Evolutionary conservation across 2,113 vertebrate genomes (phyloP).

Genomic region (Myrmecophaga tridactyla): DNA sequence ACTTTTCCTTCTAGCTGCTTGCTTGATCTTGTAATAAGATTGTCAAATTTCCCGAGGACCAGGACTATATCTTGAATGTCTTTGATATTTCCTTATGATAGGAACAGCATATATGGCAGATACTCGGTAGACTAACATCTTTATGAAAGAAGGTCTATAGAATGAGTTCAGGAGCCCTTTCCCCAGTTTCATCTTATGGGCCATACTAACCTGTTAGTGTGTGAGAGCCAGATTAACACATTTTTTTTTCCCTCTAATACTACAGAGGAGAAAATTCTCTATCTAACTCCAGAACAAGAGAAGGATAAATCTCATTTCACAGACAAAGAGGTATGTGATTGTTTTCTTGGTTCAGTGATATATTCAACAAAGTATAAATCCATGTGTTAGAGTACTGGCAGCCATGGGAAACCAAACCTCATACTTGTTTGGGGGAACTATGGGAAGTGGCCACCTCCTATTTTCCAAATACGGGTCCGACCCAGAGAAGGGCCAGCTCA

Average conservation of each 20-base stretch:
- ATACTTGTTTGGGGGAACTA: not conserved
- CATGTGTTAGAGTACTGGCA: not conserved
- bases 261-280: conserved; percentile 97
- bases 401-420: not conserved
- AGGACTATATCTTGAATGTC: not conserved
- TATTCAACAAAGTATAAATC: not conserved
- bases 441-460: not conserved
- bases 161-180: not conserved
- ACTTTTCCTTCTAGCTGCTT: too few relatives aligned
- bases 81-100: not conserved
- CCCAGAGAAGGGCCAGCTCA: not conserved
- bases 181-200: not conserved
- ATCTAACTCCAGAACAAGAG: conserved; percentile 98
- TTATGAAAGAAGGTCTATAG: not conserved
- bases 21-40: too few relatives aligned
- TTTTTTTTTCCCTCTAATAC: conserved; percentile 42
- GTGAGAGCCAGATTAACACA: conserved; percentile 2
- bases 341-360: conserved; percentile 1
- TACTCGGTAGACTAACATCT: not conserved
- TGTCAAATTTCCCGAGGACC: not conserved
- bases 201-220: not conserved
- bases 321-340: conserved; percentile 95
- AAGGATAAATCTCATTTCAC: conserved; percentile 99
- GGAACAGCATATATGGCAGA: not conserved
- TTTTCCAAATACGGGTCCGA: not conserved